Evolutionary conservation across 2,888 invertebrate genomes (phyloP).

Genomic region (Caenorhabditis zanzibari): DNA sequence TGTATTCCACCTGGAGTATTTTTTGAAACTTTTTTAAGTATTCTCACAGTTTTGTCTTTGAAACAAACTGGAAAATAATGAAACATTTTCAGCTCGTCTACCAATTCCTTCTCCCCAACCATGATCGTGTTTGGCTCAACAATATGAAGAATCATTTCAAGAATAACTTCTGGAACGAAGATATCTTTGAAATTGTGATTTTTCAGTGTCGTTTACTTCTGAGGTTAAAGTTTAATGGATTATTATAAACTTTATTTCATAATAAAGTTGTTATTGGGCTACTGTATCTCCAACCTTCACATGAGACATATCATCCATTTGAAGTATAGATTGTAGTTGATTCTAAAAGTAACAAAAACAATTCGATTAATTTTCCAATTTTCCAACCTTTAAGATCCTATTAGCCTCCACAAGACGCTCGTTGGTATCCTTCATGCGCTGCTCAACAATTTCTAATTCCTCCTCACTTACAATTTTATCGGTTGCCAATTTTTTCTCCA

Average conservation of each 20-base stretch:
- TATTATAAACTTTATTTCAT: conserved; percentile 15
- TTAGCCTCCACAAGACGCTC: conserved; percentile 79
- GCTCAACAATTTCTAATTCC: conserved; percentile 79
- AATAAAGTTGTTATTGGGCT: conserved; percentile 34
- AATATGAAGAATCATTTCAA: conserved; percentile 43
- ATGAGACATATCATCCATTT: conserved; percentile 78
- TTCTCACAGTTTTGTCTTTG: too few relatives aligned
- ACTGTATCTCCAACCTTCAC: conserved; percentile 55
- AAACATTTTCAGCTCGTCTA: conserved; percentile 45
- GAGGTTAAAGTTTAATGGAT: too few relatives aligned
- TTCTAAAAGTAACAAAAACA: conserved; percentile 70
- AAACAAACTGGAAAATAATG: too few relatives aligned
- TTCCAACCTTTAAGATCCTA: conserved; percentile 75
- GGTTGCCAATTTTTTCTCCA: conserved; percentile 77
- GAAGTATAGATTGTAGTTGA: conserved; percentile 81
- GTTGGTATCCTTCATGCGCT: conserved; percentile 81
- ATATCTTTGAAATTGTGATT: too few relatives aligned
- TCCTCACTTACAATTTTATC: conserved; percentile 79
- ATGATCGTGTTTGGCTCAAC: conserved; percentile 56
- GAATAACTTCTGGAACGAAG: conserved; percentile 57
- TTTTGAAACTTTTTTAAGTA: too few relatives aligned
- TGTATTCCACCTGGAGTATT: too few relatives aligned
- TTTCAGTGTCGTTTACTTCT: too few relatives aligned
- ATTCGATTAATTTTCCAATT: background rate
- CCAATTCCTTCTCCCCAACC: conserved; percentile 49